Base-by-base conservation (phyloP, 2,888 invertebrate species). In the Noctua fimbriata region DNA sequence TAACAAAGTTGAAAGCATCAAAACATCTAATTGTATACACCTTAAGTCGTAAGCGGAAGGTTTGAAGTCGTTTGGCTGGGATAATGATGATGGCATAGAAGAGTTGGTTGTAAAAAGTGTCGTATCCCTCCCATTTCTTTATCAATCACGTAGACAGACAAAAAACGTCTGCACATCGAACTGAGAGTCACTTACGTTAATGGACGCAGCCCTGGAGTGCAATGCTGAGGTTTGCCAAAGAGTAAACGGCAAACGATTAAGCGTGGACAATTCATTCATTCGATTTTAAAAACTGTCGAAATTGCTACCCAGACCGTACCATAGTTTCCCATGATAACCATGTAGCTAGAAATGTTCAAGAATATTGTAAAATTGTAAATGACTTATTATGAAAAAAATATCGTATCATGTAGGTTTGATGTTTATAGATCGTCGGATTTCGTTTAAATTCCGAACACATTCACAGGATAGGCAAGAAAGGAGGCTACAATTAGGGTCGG, bases 111-210 rank as follows among this genome's bases (percentile, higher is more conserved):
- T 88, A 88, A 88, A 90, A 92, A 94, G 94, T 95, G 95, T 95
- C 95, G 94, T 93, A 93, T 93, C 93, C 93, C 93, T 93, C 93
- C 92, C 94, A 92, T 93, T 95, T 95, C 94, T 95, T 95, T 95
- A 96, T 96, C 95, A 96, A 96, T 96, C 95, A 96, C 93, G 94
- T 92, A 93, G 94, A 94, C 93, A 94, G 93, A 95, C 95, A 95
- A 95, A 95, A 94, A 94, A 93, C 93, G 93, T 93, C 92, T 92
- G 94, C 93, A 93, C 94, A 95, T 96, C 95, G 95, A 95, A 95
- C 94, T 89, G 92, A 92, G 94, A 95, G 94, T 95, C 95, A 95
- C 95, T 96, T 95, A 95, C 95, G 92, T 93, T 96, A 96, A 96
- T 96, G 96, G 94, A 93, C 91, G 92, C 93, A 92, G 92, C 93